Base-by-base conservation (phyloP, 1,140 invertebrate species). In the Diabrotica virgifera region DNA sequence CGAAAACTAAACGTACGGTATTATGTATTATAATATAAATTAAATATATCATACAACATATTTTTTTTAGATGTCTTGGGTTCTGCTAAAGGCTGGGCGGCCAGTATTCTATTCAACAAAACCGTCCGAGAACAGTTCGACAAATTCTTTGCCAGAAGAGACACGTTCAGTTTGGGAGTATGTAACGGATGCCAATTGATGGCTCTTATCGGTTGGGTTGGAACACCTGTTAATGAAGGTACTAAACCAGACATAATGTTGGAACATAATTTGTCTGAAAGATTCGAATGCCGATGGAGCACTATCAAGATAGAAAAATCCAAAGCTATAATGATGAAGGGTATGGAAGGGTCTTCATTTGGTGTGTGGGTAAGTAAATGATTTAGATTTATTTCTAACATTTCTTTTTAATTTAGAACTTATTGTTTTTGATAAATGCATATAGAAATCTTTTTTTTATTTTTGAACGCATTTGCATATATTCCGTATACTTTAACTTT, bases 161-260 rank as follows among this genome's bases (percentile, higher is more conserved):
- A 97, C 76, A 97, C 94, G 0, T 99, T 99, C 77, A 97, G 95
- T 68, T 85, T 99, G 53, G 97, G 97, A 51, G 93, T 99, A 8
- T 99, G 97, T 76, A 99, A 99, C 81, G 97, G 97, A 0, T 98
- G 96, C 76, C 97, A 99, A 76, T 78, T 99, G 51, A 94, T 98
- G 92, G 91, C 89, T 36, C 79, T 96, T 6, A 82, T 95, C 24
- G 91, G 91, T 6, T 94, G 90, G 89, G 80, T 94, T 38, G 77
- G 71, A 0, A 59, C 54, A 10, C 64, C 71, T 0, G 64, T 71
- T n/a, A 70, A 69, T 46, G 69, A 76, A 52, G 56, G 56, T 5
- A 74, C 77, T 61, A 77, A 81, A 62, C 82, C 85, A 6, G 86
- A 91, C 55, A 83, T 97, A 63, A 85, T 91, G 51, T 79, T 98